Evolutionary conservation across 2,888 invertebrate genomes (phyloP).

Genomic region (Rhagium mordax): DNA sequence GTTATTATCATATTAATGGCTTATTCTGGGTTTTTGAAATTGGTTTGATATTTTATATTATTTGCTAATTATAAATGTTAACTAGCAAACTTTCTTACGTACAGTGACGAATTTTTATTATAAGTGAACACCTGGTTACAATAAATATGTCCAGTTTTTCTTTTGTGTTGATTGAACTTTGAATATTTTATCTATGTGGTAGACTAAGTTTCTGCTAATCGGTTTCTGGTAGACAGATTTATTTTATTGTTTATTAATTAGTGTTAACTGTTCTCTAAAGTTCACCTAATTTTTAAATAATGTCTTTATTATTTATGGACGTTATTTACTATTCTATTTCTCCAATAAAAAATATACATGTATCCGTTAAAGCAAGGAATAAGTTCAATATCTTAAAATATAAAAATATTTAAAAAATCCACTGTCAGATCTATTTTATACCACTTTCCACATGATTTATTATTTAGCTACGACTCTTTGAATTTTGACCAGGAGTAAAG

Average conservation of each 20-base stretch:
- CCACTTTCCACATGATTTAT: too few relatives aligned
- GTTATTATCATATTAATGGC: not conserved
- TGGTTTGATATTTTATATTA: not conserved
- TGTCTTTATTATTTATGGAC: not conserved
- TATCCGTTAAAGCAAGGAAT: too few relatives aligned
- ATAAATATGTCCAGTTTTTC: not conserved
- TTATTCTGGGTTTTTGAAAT: not conserved
- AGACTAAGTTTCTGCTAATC: not conserved
- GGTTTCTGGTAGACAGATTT: not conserved
- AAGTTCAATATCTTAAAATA: too few relatives aligned
- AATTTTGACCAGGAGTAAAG: not conserved
- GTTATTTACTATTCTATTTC: not conserved
- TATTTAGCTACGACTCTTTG: too few relatives aligned
- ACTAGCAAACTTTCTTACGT: not conserved
- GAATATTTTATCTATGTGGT: not conserved
- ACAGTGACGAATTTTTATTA: slow-evolving; percentile 3
- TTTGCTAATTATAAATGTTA: slow-evolving; percentile 9
- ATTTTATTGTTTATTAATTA: not conserved
- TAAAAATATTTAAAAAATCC: too few relatives aligned
- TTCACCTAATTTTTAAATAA: not conserved
- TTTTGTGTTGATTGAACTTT: not conserved
- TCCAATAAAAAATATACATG: too few relatives aligned
- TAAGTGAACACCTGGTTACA: not conserved
- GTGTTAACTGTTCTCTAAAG: not conserved
- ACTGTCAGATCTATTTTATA: too few relatives aligned